Percentiles rank a stretch among this genome's conserved stretches.
Evolutionary conservation across 2,113 vertebrate species (phyloP).

Genomic region (Salvator merianae): DNA sequence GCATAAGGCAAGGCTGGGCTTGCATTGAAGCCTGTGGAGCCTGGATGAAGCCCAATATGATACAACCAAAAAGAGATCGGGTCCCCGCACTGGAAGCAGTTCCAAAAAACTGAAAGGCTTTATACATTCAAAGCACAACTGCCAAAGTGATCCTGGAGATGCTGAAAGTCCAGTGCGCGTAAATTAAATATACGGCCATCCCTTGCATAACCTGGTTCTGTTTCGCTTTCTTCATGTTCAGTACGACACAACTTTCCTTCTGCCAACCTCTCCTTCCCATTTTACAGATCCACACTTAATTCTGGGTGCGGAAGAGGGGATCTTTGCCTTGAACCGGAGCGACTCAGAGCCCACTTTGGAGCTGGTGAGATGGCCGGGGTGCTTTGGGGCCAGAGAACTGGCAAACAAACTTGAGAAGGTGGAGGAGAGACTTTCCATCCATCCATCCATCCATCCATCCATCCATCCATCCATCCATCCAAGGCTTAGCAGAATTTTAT

Average conservation of each 20-base stretch:
- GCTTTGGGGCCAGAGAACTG: not conserved
- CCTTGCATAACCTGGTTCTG: not conserved
- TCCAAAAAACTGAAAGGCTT: no score
- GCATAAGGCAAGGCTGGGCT: not conserved
- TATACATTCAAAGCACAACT: no score
- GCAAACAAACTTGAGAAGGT: no score
- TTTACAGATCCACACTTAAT: conserved; percentile 84
- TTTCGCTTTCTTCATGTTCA: not conserved
- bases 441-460: no score
- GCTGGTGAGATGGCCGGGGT: conserved; percentile 73
- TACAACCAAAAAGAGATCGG: no score
- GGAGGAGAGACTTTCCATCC: no score
- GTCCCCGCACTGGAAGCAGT: no score
- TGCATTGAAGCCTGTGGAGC: not conserved
- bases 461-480: no score
- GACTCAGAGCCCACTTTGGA: conserved; percentile 85
- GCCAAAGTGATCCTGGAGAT: no score
- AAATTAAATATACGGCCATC: no score
- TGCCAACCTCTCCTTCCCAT: not conserved
- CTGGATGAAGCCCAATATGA: not conserved
- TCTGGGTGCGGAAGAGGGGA: conserved; percentile 88
- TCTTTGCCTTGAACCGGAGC: conserved; percentile 86
- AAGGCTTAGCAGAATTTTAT: no score
- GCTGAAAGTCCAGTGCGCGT: no score
- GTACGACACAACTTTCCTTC: not conserved